Conservation (phyloP, 2,797 vertebrate species). For the Adrianichthys oophorus region DNA sequence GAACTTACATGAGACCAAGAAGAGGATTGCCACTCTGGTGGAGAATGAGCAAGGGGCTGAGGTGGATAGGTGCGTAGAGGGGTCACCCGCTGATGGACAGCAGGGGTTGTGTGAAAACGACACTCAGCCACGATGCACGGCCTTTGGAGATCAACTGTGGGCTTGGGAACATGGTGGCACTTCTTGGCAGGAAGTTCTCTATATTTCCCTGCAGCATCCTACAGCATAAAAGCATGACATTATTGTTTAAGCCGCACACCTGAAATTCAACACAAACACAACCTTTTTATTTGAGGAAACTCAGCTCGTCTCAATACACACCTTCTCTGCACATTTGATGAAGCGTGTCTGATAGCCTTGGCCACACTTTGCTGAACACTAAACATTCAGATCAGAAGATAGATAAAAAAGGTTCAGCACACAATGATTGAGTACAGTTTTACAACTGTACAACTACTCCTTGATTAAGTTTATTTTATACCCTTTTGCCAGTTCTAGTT, state of each 20-base stretch:
- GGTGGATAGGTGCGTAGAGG: conserved; percentile 32
- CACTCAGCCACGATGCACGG: conserved; percentile 75
- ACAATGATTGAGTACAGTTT: neutral
- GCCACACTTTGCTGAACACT: conserved; percentile 88
- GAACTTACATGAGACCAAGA: conserved; percentile 85
- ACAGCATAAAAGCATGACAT: conserved; percentile 1
- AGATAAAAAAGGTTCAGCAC: conserved; percentile 3
- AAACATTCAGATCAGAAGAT: conserved; percentile 17
- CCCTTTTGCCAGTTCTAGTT: neutral
- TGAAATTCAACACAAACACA: neutral
- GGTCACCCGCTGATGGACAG: conserved; percentile 47
- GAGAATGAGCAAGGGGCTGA: conserved; percentile 40
- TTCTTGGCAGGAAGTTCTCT: conserved; percentile 82
- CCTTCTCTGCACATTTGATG: conserved; percentile 86
- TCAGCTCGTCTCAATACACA: conserved; percentile 30
- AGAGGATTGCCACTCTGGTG: conserved; percentile 80
- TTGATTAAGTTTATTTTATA: conserved; percentile 1
- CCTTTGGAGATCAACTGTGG: conserved; percentile 77
- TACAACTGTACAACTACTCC: neutral
- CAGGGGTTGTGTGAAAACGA: conserved; percentile 43
- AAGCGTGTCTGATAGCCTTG: conserved; percentile 80
- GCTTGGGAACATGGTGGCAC: conserved; percentile 82
- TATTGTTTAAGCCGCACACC: neutral
- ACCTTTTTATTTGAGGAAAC: neutral
- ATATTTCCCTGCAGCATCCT: conserved; percentile 83